These are phyloP conservation scores for Nanorana parkeri DNA, from an alignment of 2,113 vertebrate species.

Conservation along the genomic window DNA sequence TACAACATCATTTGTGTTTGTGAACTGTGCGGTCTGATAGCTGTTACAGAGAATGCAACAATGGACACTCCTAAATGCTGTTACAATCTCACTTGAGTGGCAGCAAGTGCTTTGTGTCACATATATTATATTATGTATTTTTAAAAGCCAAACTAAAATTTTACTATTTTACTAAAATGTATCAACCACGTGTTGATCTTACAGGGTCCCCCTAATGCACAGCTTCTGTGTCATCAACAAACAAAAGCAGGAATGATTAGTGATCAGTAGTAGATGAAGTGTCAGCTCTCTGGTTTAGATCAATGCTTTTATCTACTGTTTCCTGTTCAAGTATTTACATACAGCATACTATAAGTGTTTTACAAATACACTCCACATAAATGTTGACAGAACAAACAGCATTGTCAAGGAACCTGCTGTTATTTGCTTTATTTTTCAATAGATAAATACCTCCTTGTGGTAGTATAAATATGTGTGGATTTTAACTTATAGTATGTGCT, in stretches of 20 bases:
- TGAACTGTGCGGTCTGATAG: too few species aligned
- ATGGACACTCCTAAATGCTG: too few species aligned
- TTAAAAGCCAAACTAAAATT: too few species aligned
- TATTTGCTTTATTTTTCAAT: slow-evolving; percentile 40
- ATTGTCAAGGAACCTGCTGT: slow-evolving; percentile 44
- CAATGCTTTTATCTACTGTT: slow-evolving; percentile 21
- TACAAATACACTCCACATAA: slow-evolving; percentile 38
- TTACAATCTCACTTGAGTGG: too few species aligned
- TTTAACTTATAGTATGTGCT: background rate
- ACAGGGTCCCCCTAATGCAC: too few species aligned
- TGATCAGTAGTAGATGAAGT: background rate
- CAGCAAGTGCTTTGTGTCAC: too few species aligned
- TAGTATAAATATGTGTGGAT: slow-evolving; percentile 2
- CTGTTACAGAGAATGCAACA: too few species aligned
- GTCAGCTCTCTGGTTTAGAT: slow-evolving; percentile 7
- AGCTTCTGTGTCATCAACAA: background rate
- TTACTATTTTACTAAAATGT: too few species aligned
- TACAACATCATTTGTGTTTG: too few species aligned
- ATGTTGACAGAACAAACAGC: slow-evolving; percentile 44
- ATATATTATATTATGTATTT: too few species aligned
- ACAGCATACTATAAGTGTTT: slow-evolving; percentile 33
- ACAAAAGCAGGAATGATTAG: background rate
- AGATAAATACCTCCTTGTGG: background rate
- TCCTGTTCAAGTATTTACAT: slow-evolving; percentile 29
- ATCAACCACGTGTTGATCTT: too few species aligned